A percentile compares a stretch with the other conserved stretches of the same genome.
Conservation (phyloP, 2,888 invertebrate genomes). For the Tupiocoris notatus region DNA sequence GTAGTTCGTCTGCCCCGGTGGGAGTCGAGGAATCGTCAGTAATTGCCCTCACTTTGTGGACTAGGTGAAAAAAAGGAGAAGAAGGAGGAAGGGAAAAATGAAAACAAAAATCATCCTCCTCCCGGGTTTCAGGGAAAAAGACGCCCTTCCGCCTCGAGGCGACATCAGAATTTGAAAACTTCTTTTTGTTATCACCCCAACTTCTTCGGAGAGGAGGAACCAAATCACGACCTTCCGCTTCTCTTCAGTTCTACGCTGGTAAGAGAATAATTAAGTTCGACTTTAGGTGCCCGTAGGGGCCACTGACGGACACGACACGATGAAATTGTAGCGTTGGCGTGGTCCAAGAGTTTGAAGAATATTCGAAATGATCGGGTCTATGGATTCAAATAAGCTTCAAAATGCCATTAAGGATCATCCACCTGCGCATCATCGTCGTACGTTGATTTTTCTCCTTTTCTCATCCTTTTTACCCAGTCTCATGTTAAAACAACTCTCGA, state of each 20-base stretch:
- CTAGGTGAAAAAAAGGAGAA: neutral
- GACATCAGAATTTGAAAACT: conserved; percentile 36
- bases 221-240: conserved; percentile 33
- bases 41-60: conserved; percentile 34
- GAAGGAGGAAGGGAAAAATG: neutral
- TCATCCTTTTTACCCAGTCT: neutral
- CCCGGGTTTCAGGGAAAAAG: conserved; percentile 21
- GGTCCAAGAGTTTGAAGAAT: conserved; percentile 3
- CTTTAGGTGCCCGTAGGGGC: conserved; percentile 27
- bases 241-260: neutral
- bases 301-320: conserved; percentile 25
- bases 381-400: conserved; percentile 36
- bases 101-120: conserved; percentile 21
- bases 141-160: conserved; percentile 26
- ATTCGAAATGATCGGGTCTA: conserved; percentile 41
- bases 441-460: neutral
- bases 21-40: conserved; percentile 38
- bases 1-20: conserved; percentile 15
- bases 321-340: conserved; percentile 34
- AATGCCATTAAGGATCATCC: conserved; percentile 37
- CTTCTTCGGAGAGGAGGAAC: neutral
- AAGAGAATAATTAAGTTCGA: conserved; percentile 33
- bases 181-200: neutral
- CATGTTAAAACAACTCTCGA: neutral
- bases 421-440: conserved; percentile 22